Evolutionary conservation across 2,888 invertebrate genomes (phyloP), one percentile per base, ranked within the genome.

Genomic region (Luffia ferchaultella): DNA sequence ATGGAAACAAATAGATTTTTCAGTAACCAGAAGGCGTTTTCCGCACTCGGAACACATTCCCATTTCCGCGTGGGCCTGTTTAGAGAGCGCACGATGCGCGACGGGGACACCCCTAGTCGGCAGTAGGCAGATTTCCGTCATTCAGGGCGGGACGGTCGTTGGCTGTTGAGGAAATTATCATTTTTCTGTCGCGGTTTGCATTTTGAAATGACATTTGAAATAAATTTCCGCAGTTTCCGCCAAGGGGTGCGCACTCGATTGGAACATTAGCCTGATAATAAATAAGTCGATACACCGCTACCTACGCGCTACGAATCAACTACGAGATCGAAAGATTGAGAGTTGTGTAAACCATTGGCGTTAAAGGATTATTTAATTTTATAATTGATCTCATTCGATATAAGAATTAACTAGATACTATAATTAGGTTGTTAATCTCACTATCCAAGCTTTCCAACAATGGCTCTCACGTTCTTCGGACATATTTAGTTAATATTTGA

Each of bases 201-300:
- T 68, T 76, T 68, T 65, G 68, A 70, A 79, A 78, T 76, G 73
- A 73, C 72, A 62, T 80, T 77, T 66, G 66, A 74, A 77, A 78
- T 76, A 74, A 79, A 82, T 80, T 79, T 80, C 80, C 79, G 75
- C 60, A 49, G 54, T 54, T 17, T 50, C 45, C 44, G 18, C 2
- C 12, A 18, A 17, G 16, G 48, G 67, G 67, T 68, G 64, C 68
- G 68, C 64, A 64, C 63, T 73, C 70, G 67, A 78, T 79, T 78
- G 75, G 73, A 79, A 78, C 69, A 79, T 78, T 79, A 76, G 75
- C 77, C 68, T 62, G 74, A 75, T 78, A 70, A 76, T 77, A 71
- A 75, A 76, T 73, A 76, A 12, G 30, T 12, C 5, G 30, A 12
- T 30, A 30, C 5, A 12, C 30, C n/a, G n/a, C n/a, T n/a, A n/a